Percentiles rank a stretch among this genome's conserved stretches.
phyloP scores from a whole-genome alignment of 2,888 invertebrate species.

The Nineta flava region DNA sequence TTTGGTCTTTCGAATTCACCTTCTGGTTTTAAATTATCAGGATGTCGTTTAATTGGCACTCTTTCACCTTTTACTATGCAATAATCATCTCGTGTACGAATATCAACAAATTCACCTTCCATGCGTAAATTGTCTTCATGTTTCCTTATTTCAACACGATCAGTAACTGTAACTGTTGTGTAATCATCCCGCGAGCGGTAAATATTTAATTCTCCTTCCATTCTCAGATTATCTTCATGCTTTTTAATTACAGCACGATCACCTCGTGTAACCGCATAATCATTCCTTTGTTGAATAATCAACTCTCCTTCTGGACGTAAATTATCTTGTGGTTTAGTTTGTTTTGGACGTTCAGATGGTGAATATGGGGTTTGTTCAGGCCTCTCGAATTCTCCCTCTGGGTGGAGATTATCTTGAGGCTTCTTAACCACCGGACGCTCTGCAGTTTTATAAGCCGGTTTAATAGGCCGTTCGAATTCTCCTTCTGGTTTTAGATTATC shows the following conservation, averaged over 20 bases:
- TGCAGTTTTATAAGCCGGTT: slow-evolving; percentile 25
- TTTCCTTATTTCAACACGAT: slow-evolving; percentile 37
- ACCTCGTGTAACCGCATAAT: slow-evolving; percentile 34
- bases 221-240: slow-evolving; percentile 41
- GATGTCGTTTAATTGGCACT: slow-evolving; percentile 20
- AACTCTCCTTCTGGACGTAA: slow-evolving; percentile 32
- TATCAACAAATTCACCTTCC: slow-evolving; percentile 39
- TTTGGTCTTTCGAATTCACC: slow-evolving; percentile 35
- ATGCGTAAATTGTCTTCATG: slow-evolving; percentile 42
- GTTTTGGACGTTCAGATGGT: slow-evolving; percentile 24
- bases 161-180: slow-evolving; percentile 36
- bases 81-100: slow-evolving; percentile 38
- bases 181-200: slow-evolving; percentile 36
- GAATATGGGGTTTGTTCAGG: slow-evolving; percentile 15
- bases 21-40: slow-evolving; percentile 36
- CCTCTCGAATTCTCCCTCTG: slow-evolving; percentile 21
- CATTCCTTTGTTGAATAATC: slow-evolving; percentile 15
- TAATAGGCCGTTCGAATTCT: slow-evolving; percentile 32
- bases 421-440: slow-evolving; percentile 28
- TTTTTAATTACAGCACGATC: slow-evolving; percentile 35
- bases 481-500: slow-evolving; percentile 46
- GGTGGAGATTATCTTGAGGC: slow-evolving; percentile 44
- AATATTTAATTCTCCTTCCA: slow-evolving; percentile 37
- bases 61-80: slow-evolving; percentile 32
- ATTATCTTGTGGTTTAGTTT: slow-evolving; percentile 32